Conservation (phyloP, 2,797 vertebrate species). For the Acanthopagrus latus region DNA sequence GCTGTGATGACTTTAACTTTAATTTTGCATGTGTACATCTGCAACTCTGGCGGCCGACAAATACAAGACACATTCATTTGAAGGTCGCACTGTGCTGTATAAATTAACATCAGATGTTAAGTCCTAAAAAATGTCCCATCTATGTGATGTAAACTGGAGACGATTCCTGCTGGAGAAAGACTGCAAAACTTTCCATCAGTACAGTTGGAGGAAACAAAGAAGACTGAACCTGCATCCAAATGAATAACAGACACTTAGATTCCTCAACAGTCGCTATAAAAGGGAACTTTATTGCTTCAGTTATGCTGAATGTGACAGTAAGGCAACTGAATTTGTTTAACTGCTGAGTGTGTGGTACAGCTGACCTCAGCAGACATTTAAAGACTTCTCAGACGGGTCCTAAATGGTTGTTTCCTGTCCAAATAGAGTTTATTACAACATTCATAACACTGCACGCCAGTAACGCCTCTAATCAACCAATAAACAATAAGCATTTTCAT, state of each 20-base stretch:
- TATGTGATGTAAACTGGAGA: conserved; percentile 45
- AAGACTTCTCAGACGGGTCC: neutral
- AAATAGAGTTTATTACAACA: conserved; percentile 5
- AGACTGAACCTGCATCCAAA: conserved; percentile 46
- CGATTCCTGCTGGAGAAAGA: conserved; percentile 21
- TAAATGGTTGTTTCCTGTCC: neutral
- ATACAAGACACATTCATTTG: conserved; percentile 4
- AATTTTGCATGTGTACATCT: neutral
- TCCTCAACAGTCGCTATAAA: conserved; percentile 21
- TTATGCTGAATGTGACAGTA: conserved; percentile 4
- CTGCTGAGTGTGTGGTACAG: neutral
- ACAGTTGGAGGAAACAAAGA: conserved; percentile 18
- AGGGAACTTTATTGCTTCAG: conserved; percentile 4
- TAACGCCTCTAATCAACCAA: neutral
- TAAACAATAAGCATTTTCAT: neutral
- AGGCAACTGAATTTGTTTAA: neutral
- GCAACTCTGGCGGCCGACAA: conserved; percentile 6
- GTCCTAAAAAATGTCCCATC: conserved; percentile 10
- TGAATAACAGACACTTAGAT: conserved; percentile 45
- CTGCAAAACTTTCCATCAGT: conserved; percentile 42
- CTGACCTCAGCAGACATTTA: neutral
- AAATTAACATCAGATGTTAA: conserved; percentile 32
- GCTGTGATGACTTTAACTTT: conserved; percentile 25
- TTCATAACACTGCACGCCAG: neutral
- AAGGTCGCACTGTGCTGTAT: conserved; percentile 13